Evolutionary conservation across 64 coral and sea anemone species (phyloP).

Genomic region (Hydrozoanthus tunicans): DNA sequence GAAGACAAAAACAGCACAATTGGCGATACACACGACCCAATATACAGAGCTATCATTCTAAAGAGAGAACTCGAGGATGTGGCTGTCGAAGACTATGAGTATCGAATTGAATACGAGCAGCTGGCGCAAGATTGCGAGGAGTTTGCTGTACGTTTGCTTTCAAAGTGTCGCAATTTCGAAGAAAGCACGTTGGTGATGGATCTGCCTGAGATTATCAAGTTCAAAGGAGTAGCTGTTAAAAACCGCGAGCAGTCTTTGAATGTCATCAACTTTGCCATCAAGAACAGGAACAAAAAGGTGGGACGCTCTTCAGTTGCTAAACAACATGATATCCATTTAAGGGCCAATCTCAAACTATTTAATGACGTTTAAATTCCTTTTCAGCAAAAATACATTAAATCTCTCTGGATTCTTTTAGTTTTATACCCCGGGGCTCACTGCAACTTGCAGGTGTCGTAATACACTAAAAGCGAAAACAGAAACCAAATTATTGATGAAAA

Average conservation of each 20-base stretch:
- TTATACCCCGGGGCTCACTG: too few species aligned
- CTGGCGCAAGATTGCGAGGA: conserved; percentile 67
- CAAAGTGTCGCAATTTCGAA: conserved; percentile 74
- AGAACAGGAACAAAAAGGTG: conserved; percentile 82
- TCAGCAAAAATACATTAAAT: too few species aligned
- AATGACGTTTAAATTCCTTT: too few species aligned
- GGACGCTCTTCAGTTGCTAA: background rate
- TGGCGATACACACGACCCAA: conserved; percentile 9
- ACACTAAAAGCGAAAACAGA: too few species aligned
- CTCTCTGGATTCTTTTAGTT: too few species aligned
- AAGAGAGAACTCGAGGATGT: conserved; percentile 54
- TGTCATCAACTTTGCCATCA: conserved; percentile 83
- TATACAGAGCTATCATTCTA: conserved; percentile 47
- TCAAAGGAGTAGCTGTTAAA: conserved; percentile 38
- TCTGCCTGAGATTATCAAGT: conserved; percentile 54
- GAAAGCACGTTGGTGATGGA: conserved; percentile 76
- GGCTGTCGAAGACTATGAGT: conserved; percentile 58
- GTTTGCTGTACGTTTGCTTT: conserved; percentile 65
- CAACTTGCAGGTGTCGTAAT: too few species aligned
- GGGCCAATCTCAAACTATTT: too few species aligned
- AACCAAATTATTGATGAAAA: too few species aligned
- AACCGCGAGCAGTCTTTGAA: conserved; percentile 25
- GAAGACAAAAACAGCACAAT: background rate
- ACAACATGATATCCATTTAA: too few species aligned
- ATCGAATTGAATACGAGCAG: conserved; percentile 53